Conservation (phyloP, 2,888 invertebrate genomes). For the Trissolcus japonicus region DNA sequence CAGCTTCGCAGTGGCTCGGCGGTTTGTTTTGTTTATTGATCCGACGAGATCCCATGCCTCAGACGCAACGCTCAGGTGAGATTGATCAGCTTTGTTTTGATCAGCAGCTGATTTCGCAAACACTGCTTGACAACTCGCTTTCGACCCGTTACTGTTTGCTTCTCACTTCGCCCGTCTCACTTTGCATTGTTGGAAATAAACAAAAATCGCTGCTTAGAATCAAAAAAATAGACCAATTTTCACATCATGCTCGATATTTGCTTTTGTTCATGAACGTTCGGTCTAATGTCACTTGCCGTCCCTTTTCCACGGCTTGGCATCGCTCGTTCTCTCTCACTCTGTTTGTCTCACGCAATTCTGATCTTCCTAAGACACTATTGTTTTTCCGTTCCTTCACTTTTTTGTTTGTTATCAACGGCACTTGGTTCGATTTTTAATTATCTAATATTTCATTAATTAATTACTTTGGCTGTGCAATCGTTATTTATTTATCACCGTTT, state of each 20-base stretch:
- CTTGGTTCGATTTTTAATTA: no score
- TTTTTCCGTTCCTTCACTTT: no score
- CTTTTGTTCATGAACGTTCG: not conserved
- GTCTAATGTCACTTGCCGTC: not conserved
- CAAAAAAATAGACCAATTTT: not conserved
- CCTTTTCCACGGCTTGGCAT: no score
- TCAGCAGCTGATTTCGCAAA: conserved; percentile 69
- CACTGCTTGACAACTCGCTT: conserved; percentile 50
- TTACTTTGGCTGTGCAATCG: no score
- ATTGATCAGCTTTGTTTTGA: conserved; percentile 69
- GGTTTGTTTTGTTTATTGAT: not conserved
- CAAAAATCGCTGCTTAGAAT: not conserved
- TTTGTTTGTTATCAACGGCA: no score
- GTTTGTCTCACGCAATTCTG: no score
- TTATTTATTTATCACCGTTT: no score
- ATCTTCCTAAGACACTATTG: no score
- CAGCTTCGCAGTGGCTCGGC: not conserved
- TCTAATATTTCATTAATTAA: no score
- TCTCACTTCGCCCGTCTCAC: not conserved
- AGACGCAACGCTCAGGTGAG: conserved; percentile 44
- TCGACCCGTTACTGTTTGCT: not conserved
- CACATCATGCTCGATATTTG: not conserved
- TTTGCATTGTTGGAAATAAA: not conserved
- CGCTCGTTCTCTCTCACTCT: no score
- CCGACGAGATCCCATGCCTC: no score